Evolutionary conservation across 2,888 invertebrate species (phyloP), one percentile per base, ranked within the genome.

Genomic region (Meteorus cinctellus): DNA sequence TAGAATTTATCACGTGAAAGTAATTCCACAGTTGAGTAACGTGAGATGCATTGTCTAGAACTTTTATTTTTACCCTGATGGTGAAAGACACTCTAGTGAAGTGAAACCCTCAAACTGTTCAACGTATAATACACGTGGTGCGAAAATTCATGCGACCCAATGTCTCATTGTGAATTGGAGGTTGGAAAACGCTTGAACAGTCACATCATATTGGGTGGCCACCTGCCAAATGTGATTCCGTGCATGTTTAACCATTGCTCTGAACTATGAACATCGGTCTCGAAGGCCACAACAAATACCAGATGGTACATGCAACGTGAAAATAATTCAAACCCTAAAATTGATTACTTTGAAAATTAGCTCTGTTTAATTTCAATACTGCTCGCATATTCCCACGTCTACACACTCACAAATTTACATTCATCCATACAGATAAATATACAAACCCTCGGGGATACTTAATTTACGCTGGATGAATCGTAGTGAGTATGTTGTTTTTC

Each of bases 181-280:
- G 45, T 48, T 55, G 16, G 27, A 60, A 72, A 65, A 51, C 19
- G 8, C 48, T 10, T 55, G 1, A 19, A 12, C 16, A n/a, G 19
- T 55, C 5, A 48, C 48, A 16, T 4, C n/a, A 48, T n/a, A 16
- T 14, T 72, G 75, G 78, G 77, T 74, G 77, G 74, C 81, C 82
- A 81, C 80, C 83, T 84, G 82, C 80, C 80, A 77, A 78, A 79
- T 79, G 72, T 78, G 81, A 85, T 84, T 82, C 79, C 75, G 67
- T 81, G 79, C 80, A 83, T 34, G 48, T 48, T 29, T 41, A 45
- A 51, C 55, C 31, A 34, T 55, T 6, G n/a, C n/a, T 24, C 19
- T 2, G 19, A 55, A 10, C n/a, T 55, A 19, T 48, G 69, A 34
- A 55, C 55, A 69, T 69, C 19, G 19, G 31, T 27, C 29, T 29